Evolutionary conservation across 2,113 vertebrate species (phyloP).

Genomic region (Ceyx melanurus): DNA sequence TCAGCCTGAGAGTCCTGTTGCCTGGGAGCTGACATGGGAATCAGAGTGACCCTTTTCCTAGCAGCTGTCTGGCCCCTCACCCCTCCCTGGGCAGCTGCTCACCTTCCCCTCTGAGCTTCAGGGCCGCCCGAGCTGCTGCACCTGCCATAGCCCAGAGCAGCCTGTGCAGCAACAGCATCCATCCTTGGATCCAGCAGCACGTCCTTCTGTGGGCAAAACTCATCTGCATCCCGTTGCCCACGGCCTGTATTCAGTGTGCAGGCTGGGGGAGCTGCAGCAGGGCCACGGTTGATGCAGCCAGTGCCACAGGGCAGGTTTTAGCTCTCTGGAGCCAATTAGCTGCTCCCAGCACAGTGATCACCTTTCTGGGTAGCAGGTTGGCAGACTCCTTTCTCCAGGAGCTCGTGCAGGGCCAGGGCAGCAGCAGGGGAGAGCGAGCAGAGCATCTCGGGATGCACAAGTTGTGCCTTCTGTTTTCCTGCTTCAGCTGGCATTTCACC

Average conservation of each 20-base stretch:
- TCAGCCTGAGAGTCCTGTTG: background rate
- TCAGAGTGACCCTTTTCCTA: background rate
- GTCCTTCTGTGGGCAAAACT: background rate
- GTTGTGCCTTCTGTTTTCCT: background rate
- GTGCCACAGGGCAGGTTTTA: background rate
- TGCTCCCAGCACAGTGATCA: background rate
- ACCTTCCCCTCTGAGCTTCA: background rate
- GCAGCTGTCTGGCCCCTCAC: background rate
- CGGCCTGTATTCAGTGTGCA: accelerated
- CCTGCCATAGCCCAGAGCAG: background rate
- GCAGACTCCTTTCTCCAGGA: background rate
- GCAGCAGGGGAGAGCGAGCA: background rate
- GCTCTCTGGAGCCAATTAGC: background rate
- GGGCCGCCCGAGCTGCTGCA: background rate
- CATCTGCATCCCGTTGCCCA: background rate
- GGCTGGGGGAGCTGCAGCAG: background rate
- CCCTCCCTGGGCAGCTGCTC: background rate
- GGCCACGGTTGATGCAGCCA: accelerated
- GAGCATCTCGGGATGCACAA: background rate
- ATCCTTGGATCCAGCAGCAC: accelerated
- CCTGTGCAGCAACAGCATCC: background rate
- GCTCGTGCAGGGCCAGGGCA: accelerated
- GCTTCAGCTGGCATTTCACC: background rate
- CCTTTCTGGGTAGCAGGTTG: background rate
- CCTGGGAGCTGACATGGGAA: background rate